Base-by-base conservation (phyloP, 2,113 vertebrate species). In the Erinaceus europaeus region DNA sequence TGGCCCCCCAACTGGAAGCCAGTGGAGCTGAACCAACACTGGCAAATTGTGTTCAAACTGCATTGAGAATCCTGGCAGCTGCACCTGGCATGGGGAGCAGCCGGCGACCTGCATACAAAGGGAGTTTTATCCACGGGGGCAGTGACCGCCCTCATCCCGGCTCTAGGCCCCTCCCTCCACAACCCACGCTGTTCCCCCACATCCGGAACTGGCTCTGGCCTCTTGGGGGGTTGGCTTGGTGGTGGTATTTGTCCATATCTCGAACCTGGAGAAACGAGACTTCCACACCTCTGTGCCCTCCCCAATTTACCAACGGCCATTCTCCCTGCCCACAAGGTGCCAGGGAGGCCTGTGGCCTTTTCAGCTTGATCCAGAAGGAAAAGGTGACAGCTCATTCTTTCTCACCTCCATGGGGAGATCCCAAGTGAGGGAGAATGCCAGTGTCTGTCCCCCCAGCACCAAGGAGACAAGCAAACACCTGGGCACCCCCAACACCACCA, bases 21-120 rank as follows among this genome's bases (percentile, higher is more conserved):
- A 92, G 77, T 20, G 88, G 91, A 95, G 94, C 95, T 94, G 92
- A 94, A 96, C 95, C 95, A 96, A 94, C 94, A 95, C 94, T 95
- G 94, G 94, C 90, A 94, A 95, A 94, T 94, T 95, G 92, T 94
- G 94, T 94, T 95, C 91, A 94, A 95, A 94, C 94, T 79, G 78
- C 94, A 91, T 90, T 95, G 80, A 71, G 92, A 4, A 34, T 93
- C 74, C 88, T 85, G 87, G 90, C 77, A 74, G 79, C 84, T 83
- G 91, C 25, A 32, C 93, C 86, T 67, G 86, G 69, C 91, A 95
- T 89, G 86, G 85, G 76, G 46, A 89, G 64, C 93, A 94, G 73
- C 71, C 86, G 84, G 85, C 85, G 91, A 85, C 82, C 92, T 88
- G 0, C 3, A 87, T 90, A 96, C 79, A 93, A 95, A 93, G 88